Evolutionary conservation across 64 coral and sea anemone genomes (phyloP).

Genomic region (Acropora tenuis): DNA sequence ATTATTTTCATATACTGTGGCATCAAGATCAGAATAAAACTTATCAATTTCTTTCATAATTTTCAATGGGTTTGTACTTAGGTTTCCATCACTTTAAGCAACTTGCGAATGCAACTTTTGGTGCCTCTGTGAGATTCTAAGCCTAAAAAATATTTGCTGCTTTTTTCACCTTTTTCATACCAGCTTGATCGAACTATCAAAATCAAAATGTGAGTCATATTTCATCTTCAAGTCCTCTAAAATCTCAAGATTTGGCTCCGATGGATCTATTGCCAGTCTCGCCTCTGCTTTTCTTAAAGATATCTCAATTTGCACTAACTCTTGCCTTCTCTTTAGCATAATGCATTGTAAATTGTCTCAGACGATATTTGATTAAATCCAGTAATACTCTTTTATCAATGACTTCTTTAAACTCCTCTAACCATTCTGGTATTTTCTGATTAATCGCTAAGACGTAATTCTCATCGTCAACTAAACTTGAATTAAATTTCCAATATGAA

Average conservation of each 20-base stretch:
- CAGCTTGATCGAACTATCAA: background rate
- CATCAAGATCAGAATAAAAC: background rate
- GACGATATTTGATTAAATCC: background rate
- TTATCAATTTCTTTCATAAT: background rate
- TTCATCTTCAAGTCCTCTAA: background rate
- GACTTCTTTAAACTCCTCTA: background rate
- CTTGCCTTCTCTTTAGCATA: background rate
- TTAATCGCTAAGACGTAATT: too few species aligned
- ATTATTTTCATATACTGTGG: too few species aligned
- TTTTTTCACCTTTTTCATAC: background rate
- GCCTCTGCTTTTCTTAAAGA: background rate
- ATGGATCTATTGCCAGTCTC: background rate
- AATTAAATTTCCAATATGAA: too few species aligned
- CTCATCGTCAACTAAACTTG: too few species aligned
- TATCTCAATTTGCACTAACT: background rate
- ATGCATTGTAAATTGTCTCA: background rate
- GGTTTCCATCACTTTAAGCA: background rate
- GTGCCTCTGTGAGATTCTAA: background rate
- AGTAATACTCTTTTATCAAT: background rate
- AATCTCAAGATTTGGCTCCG: background rate
- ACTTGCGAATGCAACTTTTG: background rate
- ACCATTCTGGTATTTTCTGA: background rate
- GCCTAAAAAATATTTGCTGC: background rate
- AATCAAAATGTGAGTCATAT: background rate
- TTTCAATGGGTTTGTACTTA: background rate